Conservation (phyloP, 2,888 invertebrate species). For the Andrena flavipes region DNA sequence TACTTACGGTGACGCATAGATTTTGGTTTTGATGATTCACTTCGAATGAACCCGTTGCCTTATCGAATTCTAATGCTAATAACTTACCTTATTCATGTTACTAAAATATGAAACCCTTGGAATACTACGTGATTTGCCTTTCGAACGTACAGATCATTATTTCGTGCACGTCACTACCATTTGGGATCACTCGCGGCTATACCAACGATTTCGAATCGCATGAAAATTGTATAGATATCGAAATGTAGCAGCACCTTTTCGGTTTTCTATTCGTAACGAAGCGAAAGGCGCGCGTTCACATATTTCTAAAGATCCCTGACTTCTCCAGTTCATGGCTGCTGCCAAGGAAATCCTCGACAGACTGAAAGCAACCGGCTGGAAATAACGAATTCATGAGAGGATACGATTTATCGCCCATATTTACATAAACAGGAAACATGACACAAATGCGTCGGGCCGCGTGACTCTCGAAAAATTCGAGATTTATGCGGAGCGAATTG, state of each 20-base stretch:
- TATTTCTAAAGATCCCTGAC: conserved; percentile 28
- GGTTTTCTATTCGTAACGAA: conserved; percentile 11
- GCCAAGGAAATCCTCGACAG: conserved; percentile 27
- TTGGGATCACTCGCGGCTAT: neutral
- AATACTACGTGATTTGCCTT: too few species aligned
- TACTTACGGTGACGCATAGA: too few species aligned
- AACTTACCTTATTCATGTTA: too few species aligned
- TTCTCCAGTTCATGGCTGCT: conserved; percentile 10
- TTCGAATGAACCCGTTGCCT: too few species aligned
- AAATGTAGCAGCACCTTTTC: neutral
- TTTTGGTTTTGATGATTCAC: too few species aligned
- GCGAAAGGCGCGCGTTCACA: neutral
- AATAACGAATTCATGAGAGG: conserved; percentile 81
- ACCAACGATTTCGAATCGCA: neutral
- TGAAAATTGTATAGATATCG: neutral
- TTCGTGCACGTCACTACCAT: neutral
- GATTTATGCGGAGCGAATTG: conserved; percentile 60
- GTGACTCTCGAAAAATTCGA: conserved; percentile 56
- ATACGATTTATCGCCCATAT: conserved; percentile 80
- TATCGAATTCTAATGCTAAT: too few species aligned
- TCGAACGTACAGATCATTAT: too few species aligned
- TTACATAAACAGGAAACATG: conserved; percentile 78
- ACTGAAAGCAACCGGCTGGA: conserved; percentile 77
- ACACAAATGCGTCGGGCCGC: conserved; percentile 66
- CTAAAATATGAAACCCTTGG: too few species aligned